Percentiles rank a stretch among this genome's conserved stretches.
phyloP scores from a whole-genome alignment of 1,140 invertebrate species.

The Pachyrhynchus sulphureomaculatus region DNA sequence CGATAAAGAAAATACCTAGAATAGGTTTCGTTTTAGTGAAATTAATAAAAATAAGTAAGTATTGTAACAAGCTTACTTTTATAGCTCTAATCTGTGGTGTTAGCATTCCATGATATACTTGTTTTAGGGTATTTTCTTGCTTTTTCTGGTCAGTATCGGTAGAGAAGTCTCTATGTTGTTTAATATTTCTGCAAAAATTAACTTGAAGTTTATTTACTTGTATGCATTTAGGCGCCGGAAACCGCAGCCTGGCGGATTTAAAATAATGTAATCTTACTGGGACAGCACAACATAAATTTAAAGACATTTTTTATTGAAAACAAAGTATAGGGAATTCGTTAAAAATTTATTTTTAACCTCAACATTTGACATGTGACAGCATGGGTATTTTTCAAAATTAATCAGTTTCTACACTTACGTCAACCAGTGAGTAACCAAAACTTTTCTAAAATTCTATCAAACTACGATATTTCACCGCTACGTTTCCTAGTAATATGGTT shows the following conservation, averaged over 20 bases:
- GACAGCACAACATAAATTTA: slow-evolving; percentile 23
- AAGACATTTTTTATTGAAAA: slow-evolving; percentile 35
- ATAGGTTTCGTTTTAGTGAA: slow-evolving; percentile 10
- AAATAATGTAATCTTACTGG: slow-evolving; percentile 2
- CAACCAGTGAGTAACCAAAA: no score
- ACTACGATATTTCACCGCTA: no score
- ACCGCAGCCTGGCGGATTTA: neutral
- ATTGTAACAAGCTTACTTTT: slow-evolving; percentile 55
- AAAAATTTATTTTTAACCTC: slow-evolving; percentile 4
- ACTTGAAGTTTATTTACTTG: neutral
- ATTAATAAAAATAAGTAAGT: slow-evolving; percentile 8
- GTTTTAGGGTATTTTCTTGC: slow-evolving; percentile 17
- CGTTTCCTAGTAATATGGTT: no score
- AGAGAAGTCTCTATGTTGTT: neutral
- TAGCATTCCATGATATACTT: slow-evolving; percentile 59
- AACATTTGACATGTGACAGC: neutral
- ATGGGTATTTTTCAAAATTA: no score
- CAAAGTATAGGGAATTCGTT: neutral
- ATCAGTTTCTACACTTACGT: no score
- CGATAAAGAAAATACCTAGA: slow-evolving; percentile 68
- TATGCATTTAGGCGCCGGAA: neutral
- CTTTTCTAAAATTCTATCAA: no score
- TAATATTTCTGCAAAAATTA: neutral
- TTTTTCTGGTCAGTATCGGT: neutral
- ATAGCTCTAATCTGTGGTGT: slow-evolving; percentile 67